Percentiles rank a stretch among this genome's conserved stretches.
phyloP scores from a whole-genome alignment of 2,797 vertebrate genomes.

The Lepilemur septentrionalis region DNA sequence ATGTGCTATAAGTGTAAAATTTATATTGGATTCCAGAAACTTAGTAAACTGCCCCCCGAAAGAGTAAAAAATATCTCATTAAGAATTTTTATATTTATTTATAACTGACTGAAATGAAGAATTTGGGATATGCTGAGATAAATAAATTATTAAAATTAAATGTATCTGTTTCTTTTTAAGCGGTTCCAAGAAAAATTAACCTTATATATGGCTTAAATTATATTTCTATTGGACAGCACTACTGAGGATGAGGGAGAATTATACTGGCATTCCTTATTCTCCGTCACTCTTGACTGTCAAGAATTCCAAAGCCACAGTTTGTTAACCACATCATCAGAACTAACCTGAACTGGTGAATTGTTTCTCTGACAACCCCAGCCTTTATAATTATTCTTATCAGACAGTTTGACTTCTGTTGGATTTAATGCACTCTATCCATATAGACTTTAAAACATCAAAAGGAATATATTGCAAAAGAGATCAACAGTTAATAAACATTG shows the following conservation, averaged over 20 bases:
- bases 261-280: neutral
- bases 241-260: neutral
- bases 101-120: neutral
- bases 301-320: constrained; percentile 17
- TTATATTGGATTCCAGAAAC: neutral
- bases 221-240: neutral
- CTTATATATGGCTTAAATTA: neutral
- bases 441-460: neutral
- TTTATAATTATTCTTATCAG: constrained; percentile 4
- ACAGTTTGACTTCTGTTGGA: neutral
- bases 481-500: neutral
- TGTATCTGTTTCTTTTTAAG: neutral
- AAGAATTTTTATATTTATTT: neutral
- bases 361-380: neutral
- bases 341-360: neutral
- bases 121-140: neutral
- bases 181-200: neutral
- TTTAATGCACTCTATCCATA: neutral
- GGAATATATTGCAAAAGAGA: neutral
- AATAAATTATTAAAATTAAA: constrained; percentile 4
- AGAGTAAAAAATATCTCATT: neutral
- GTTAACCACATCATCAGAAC: neutral
- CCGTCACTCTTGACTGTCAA: neutral
- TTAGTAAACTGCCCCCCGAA: neutral
- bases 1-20: neutral